A percentile compares a stretch with the other conserved stretches of the same genome.
Conservation (phyloP, 1,140 invertebrate genomes). For the Tetranychus cinnabarinus region DNA sequence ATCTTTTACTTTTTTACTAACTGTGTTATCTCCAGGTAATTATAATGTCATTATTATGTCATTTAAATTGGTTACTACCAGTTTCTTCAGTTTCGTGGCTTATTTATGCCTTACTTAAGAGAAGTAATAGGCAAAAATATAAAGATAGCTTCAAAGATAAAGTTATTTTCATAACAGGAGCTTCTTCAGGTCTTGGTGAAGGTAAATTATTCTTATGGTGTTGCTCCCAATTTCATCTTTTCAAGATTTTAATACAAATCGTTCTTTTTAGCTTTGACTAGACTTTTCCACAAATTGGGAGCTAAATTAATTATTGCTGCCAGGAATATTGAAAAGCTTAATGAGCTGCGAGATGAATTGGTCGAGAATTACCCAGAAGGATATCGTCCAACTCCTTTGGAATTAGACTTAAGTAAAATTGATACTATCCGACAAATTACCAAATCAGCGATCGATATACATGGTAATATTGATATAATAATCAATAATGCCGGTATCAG, state of each 20-base stretch:
- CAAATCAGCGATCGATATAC: slow-evolving; percentile 31
- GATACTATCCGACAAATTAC: slow-evolving; percentile 35
- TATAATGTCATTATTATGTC: too few species aligned
- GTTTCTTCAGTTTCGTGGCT: neutral
- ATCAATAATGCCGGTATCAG: slow-evolving; percentile 10
- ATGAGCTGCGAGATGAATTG: slow-evolving; percentile 46
- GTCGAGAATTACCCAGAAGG: slow-evolving; percentile 28
- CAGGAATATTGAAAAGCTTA: slow-evolving; percentile 45
- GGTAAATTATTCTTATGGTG: slow-evolving; percentile 14
- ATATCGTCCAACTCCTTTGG: slow-evolving; percentile 35
- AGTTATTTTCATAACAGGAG: slow-evolving; percentile 81
- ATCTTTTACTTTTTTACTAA: too few species aligned
- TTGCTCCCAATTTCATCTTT: too few species aligned
- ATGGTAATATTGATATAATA: slow-evolving; percentile 29
- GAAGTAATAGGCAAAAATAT: neutral
- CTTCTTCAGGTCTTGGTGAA: slow-evolving; percentile 82
- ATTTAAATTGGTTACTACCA: neutral
- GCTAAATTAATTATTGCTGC: slow-evolving; percentile 61
- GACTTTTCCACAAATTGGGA: slow-evolving; percentile 53
- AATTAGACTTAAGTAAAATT: slow-evolving; percentile 50
- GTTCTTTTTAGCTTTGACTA: slow-evolving; percentile 38
- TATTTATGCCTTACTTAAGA: neutral
- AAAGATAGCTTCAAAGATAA: slow-evolving; percentile 22
- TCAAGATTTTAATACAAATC: too few species aligned
- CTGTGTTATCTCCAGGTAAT: too few species aligned